A percentile compares a stretch with the other conserved stretches of the same genome.
phyloP scores from a whole-genome alignment of 2,113 vertebrate species.

The Neodontobutis hainanensis region DNA sequence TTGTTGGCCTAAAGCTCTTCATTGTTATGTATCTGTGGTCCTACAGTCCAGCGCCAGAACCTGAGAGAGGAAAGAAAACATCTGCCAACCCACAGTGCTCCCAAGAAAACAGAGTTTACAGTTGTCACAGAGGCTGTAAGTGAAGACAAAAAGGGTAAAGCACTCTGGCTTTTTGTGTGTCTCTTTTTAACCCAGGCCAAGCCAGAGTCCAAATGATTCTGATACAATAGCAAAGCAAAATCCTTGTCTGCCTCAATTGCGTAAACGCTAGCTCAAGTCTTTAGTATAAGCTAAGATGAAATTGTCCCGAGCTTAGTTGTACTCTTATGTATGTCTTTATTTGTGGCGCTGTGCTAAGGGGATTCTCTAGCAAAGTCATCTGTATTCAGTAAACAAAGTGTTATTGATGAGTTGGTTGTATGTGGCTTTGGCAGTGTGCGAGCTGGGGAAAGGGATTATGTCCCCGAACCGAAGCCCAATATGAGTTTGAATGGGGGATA shows the following conservation, averaged over 20 bases:
- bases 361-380: conserved; percentile 67
- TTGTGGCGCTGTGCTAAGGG: conserved; percentile 36
- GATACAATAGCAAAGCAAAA: conserved; percentile 51
- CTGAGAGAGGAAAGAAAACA: conserved; percentile 23
- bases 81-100: conserved; percentile 29
- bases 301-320: conserved; percentile 44
- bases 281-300: conserved; percentile 56
- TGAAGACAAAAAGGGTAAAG: conserved; percentile 45
- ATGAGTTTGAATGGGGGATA: conserved; percentile 66
- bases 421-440: conserved; percentile 67
- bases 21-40: conserved; percentile 62
- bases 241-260: conserved; percentile 61
- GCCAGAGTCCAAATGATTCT: conserved; percentile 41
- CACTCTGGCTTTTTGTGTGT: conserved; percentile 30
- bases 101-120: conserved; percentile 28
- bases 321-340: conserved; percentile 45
- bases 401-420: conserved; percentile 70
- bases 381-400: conserved; percentile 69
- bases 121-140: conserved; percentile 50
- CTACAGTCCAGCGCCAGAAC: conserved; percentile 39
- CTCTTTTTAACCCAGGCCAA: conserved; percentile 34
- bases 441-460: conserved; percentile 68
- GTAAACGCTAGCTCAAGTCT: conserved; percentile 62
- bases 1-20: conserved; percentile 58
- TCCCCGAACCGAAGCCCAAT: conserved; percentile 68